Evolutionary conservation across 2,888 invertebrate genomes (phyloP).

Genomic region (Agrilus cyanescens): DNA sequence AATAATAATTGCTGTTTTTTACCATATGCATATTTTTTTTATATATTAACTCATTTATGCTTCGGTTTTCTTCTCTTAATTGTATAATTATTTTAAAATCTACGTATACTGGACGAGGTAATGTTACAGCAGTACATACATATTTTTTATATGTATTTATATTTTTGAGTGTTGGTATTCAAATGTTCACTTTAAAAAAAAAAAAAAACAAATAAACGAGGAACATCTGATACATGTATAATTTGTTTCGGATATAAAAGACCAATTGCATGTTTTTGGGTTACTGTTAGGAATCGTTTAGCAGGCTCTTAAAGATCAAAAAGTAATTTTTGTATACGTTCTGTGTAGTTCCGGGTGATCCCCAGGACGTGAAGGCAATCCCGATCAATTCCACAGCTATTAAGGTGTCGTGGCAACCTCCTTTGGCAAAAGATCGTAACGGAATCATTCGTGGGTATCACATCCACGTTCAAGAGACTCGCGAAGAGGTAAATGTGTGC

Average conservation of each 20-base stretch:
- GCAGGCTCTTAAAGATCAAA: not conserved
- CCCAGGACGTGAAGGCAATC: constrained; percentile 79
- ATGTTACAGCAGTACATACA: constrained; percentile 27
- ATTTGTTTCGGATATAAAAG: constrained; percentile 18
- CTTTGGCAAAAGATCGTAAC: constrained; percentile 80
- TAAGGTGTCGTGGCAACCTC: constrained; percentile 90
- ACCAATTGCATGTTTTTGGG: no score
- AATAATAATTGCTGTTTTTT: not conserved
- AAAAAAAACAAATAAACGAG: constrained; percentile 4
- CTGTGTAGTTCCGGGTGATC: constrained; percentile 91
- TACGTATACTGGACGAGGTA: constrained; percentile 31
- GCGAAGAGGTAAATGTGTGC: constrained; percentile 55
- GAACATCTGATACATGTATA: constrained; percentile 10
- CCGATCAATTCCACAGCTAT: constrained; percentile 94
- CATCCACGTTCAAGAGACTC: constrained; percentile 85
- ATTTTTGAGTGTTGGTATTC: constrained; percentile 56
- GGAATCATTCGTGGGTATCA: constrained; percentile 96
- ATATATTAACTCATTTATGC: not conserved
- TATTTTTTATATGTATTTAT: no score
- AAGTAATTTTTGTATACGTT: constrained; percentile 9
- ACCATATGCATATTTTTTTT: not conserved
- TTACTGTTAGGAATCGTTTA: no score
- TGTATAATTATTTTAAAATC: no score
- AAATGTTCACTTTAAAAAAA: constrained; percentile 42
- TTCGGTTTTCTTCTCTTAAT: not conserved